Base-by-base conservation (phyloP, 2,888 invertebrate species). In the Hirtodrosophila trivittata region DNA sequence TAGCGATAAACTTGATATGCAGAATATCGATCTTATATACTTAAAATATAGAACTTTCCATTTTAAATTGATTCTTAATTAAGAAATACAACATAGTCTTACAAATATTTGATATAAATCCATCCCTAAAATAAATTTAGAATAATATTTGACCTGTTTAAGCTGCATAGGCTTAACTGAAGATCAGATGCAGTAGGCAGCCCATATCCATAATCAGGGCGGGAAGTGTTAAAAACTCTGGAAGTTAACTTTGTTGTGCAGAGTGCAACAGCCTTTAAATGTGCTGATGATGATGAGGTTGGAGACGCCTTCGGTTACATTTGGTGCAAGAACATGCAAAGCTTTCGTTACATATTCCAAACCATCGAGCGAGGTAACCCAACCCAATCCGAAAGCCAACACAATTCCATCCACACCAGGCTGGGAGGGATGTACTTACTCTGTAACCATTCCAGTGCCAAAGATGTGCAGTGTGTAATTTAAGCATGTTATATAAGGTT, bases 401-500 rank as follows among this genome's bases (percentile, higher is more conserved):
- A 3, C 18, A 30, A n/a, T 30, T 30, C 6, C 1, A 9, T n/a
- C 14, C 39, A 21, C n/a, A 14, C 18, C 6, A 14, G 16, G 10
- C 7, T 16, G 21, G 21, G 9, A 41, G 25, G 5, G 28, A 59
- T 47, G 41, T 59, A 49, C 60, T 37, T 47, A 21, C 70, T 52
- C 56, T n/a, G 57, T 67, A 73, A 52, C 43, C 50, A 58, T 50
- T 45, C 46, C 68, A 52, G 42, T 55, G 45, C 54, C 33, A 46
- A 16, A 5, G 43, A 30, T 54, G 50, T 65, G 45, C 52, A 38
- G 41, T 60, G 52, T 56, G 78, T 63, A 77, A 82, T 75, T 77
- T 77, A 62, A 71, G 57, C 57, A 67, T 62, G 33, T 47, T 70
- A 45, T 70, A 62, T 60, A 57, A 77, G 66, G 77, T 80, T 73